Conservation (phyloP, 2,888 invertebrate species). For the Drosophila melanocephala region DNA sequence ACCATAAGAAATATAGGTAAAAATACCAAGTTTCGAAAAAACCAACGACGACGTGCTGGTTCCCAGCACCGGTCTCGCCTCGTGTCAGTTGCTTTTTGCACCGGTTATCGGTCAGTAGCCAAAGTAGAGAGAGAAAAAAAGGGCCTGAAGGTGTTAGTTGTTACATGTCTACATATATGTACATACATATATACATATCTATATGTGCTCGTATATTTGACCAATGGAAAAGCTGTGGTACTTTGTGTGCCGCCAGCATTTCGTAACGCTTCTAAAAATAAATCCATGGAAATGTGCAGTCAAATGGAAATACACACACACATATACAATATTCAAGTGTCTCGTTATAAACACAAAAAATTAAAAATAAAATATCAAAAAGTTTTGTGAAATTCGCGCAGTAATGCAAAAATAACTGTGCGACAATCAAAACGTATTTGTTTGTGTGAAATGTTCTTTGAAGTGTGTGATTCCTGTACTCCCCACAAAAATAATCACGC, state of each 20-base stretch:
- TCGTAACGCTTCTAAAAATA: constrained; percentile 75
- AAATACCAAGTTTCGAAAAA: constrained; percentile 15
- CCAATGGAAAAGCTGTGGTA: constrained; percentile 20
- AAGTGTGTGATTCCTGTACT: constrained; percentile 1
- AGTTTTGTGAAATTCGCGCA: constrained; percentile 48
- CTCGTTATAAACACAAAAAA: neutral
- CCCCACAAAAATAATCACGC: neutral
- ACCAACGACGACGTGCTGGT: constrained; percentile 28
- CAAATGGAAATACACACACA: constrained; percentile 37
- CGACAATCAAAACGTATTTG: neutral
- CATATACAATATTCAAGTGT: constrained; percentile 19
- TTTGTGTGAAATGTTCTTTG: constrained; percentile 23
- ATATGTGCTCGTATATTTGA: neutral
- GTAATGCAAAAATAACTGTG: constrained; percentile 3
- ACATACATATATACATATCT: neutral
- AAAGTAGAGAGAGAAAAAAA: neutral
- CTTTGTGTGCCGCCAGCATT: constrained; percentile 22
- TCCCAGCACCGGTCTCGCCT: constrained; percentile 24
- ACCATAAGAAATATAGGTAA: constrained; percentile 33
- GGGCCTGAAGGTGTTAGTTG: constrained; percentile 13
- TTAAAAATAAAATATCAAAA: neutral
- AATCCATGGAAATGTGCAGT: constrained; percentile 68
- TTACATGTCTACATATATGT: neutral
- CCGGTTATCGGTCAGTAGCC: constrained; percentile 45
- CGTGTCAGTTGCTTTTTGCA: constrained; percentile 43